A percentile compares a stretch with the other conserved stretches of the same genome.
phyloP scores from a whole-genome alignment of 2,113 vertebrate species.

The Mola mola region DNA sequence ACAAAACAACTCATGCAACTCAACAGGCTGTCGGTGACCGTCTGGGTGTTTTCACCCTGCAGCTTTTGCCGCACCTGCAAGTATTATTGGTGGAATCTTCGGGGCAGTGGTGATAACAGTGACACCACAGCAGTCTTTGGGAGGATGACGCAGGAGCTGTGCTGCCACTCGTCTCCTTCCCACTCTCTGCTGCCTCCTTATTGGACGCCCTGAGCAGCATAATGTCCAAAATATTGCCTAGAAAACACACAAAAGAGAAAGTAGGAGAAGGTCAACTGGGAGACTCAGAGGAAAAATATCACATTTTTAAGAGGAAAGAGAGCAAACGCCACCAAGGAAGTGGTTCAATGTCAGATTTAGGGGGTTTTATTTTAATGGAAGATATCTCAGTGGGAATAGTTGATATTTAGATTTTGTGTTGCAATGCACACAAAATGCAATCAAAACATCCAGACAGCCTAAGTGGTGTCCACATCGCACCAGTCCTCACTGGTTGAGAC shows the following conservation, averaged over 20 bases:
- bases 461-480: no score
- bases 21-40: neutral
- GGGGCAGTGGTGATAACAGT: conserved; percentile 93
- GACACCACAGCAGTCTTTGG: conserved; percentile 87
- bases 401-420: no score
- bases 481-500: no score
- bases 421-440: no score
- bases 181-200: conserved; percentile 83
- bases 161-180: conserved; percentile 84
- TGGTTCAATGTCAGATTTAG: no score
- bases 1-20: no score
- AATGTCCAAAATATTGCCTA: conserved; percentile 86
- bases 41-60: neutral
- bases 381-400: neutral
- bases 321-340: no score
- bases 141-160: conserved; percentile 83
- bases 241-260: conserved; percentile 23
- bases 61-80: conserved; percentile 86
- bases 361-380: no score
- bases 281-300: conserved; percentile 10
- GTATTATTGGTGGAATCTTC: conserved; percentile 93
- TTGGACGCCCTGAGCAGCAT: conserved; percentile 89
- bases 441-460: no score
- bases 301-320: no score
- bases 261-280: neutral